Percentiles rank a stretch among this genome's conserved stretches.
phyloP scores from a whole-genome alignment of 2,888 invertebrate species.

The Empis stercorea region DNA sequence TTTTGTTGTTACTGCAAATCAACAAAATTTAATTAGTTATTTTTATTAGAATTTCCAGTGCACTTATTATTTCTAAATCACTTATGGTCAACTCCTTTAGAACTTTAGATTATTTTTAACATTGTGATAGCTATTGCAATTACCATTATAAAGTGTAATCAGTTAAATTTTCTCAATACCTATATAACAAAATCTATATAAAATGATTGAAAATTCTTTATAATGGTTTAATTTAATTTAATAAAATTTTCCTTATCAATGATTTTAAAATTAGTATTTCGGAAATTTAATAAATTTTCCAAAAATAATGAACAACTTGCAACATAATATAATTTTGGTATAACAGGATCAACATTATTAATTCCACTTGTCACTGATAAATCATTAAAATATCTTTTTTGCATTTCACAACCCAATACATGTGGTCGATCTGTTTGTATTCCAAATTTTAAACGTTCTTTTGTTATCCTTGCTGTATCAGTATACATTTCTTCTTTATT shows the following conservation, averaged over 20 bases:
- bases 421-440: constrained; percentile 61
- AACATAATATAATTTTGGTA: constrained; percentile 56
- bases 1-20: too few species aligned
- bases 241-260: constrained; percentile 2
- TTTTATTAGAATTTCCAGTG: too few species aligned
- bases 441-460: constrained; percentile 44
- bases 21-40: too few species aligned
- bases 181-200: too few species aligned
- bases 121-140: too few species aligned
- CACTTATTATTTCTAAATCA: too few species aligned
- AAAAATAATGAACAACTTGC: too few species aligned
- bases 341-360: constrained; percentile 50
- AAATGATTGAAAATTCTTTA: too few species aligned
- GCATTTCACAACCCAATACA: constrained; percentile 52
- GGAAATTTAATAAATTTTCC: constrained; percentile 16
- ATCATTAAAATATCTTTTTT: constrained; percentile 55
- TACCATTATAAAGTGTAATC: too few species aligned
- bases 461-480: constrained; percentile 48
- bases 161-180: too few species aligned
- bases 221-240: not conserved
- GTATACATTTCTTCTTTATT: constrained; percentile 47
- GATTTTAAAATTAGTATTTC: not conserved
- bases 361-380: constrained; percentile 51
- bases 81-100: too few species aligned
- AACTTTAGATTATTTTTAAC: too few species aligned